Conservation (phyloP, 2,113 vertebrate species). For the Prunella fulvescens region DNA sequence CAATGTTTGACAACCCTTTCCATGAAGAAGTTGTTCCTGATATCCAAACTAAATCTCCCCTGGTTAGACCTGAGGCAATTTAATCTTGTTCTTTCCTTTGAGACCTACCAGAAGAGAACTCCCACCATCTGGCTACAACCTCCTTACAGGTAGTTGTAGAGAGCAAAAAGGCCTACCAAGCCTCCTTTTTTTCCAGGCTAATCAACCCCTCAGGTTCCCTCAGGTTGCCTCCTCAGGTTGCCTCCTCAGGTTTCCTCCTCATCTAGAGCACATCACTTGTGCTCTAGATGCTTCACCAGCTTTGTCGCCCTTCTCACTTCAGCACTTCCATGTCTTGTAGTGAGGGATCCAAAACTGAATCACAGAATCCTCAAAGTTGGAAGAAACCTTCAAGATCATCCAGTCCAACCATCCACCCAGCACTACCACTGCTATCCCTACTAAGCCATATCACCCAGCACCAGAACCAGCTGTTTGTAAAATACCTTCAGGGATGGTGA, state of each 20-base stretch:
- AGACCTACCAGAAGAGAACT: neutral
- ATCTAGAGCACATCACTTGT: no score
- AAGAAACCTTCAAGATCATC: neutral
- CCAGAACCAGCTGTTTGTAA: neutral
- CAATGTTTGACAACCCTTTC: neutral
- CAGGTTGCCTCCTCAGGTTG: no score
- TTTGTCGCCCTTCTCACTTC: neutral
- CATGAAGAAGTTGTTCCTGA: neutral
- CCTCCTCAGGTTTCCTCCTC: no score
- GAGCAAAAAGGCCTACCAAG: fast-evolving
- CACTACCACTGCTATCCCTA: no score
- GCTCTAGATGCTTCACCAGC: neutral
- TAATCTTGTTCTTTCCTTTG: neutral
- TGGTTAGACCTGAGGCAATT: neutral
- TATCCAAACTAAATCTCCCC: neutral
- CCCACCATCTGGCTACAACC: neutral
- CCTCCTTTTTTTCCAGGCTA: neutral
- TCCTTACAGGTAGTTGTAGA: neutral
- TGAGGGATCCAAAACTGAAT: neutral
- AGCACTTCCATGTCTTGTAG: neutral
- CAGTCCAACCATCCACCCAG: neutral
- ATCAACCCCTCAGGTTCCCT: neutral
- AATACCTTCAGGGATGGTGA: neutral
- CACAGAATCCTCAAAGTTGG: neutral
- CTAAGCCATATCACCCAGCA: neutral